A percentile compares a stretch with the other conserved stretches of the same genome.
Evolutionary conservation across 2,888 invertebrate species (phyloP).

Genomic region (Hetaerina titia): DNA sequence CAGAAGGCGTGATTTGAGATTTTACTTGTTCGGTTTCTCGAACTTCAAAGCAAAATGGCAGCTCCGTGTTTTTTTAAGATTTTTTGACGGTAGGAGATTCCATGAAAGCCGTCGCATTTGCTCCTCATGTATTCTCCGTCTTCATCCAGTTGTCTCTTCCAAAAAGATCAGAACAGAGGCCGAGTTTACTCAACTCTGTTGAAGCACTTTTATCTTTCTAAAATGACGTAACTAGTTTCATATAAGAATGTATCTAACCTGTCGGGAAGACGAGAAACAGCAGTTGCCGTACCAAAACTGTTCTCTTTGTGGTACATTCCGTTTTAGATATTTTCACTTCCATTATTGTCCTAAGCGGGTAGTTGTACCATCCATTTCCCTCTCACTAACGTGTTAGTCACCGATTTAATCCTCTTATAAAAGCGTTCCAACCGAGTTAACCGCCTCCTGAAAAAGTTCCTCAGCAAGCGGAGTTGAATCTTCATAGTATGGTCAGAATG

Average conservation of each 20-base stretch:
- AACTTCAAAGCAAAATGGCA: neutral
- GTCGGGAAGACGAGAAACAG: neutral
- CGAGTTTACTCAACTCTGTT: constrained; percentile 17
- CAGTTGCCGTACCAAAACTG: neutral
- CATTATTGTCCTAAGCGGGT: neutral
- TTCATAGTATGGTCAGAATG: too few species aligned
- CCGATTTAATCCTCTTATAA: too few species aligned
- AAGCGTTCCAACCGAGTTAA: too few species aligned
- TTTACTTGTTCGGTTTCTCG: neutral
- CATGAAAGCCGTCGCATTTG: neutral
- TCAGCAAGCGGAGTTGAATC: too few species aligned
- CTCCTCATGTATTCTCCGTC: constrained; percentile 23
- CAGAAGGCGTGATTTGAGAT: neutral
- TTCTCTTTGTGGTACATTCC: neutral
- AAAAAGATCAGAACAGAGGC: neutral
- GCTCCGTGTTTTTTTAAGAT: neutral
- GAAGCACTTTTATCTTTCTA: constrained; percentile 2
- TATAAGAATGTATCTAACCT: constrained; percentile 29
- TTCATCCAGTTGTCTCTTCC: neutral
- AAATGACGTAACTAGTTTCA: neutral
- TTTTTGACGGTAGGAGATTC: neutral
- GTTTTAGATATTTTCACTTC: neutral
- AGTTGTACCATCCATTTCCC: neutral
- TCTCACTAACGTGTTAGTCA: neutral
- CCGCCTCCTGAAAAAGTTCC: too few species aligned